Conservation (phyloP, 1,140 invertebrate genomes). For the Pomacea maculata region DNA sequence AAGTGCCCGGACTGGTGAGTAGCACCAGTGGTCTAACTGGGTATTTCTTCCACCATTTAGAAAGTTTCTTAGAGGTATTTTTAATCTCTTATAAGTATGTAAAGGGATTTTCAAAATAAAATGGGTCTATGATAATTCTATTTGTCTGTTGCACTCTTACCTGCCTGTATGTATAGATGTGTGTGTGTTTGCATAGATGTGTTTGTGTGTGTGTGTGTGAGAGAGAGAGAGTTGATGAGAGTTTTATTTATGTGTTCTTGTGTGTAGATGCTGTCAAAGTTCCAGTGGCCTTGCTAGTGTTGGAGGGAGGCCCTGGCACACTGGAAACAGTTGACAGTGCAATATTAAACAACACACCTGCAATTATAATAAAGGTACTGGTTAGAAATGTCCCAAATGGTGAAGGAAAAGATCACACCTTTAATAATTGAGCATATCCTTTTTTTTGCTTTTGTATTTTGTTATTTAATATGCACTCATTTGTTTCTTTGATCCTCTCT, state of each 20-base stretch:
- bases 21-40: too few species aligned
- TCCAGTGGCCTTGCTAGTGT: conserved; percentile 61
- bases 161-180: not conserved
- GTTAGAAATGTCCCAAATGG: not conserved
- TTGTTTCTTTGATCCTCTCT: not conserved
- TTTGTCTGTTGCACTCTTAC: not conserved
- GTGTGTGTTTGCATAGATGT: not conserved
- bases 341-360: conserved; percentile 58
- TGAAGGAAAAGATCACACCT: not conserved
- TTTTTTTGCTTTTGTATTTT: not conserved
- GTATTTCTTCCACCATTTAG: not conserved
- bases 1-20: conserved; percentile 42
- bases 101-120: too few species aligned
- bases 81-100: not conserved
- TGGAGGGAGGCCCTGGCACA: conserved; percentile 64
- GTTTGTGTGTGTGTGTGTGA: not conserved
- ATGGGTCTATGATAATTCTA: not conserved
- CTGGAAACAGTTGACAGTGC: conserved; percentile 61
- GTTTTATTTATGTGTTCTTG: not conserved
- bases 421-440: not conserved
- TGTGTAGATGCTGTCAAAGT: conserved; percentile 50
- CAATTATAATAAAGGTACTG: conserved; percentile 61
- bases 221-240: not conserved
- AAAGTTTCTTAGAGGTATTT: not conserved
- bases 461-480: not conserved